Evolutionary conservation across 2,797 vertebrate genomes (phyloP).

Genomic region (Sebastes kiyomatsui): DNA sequence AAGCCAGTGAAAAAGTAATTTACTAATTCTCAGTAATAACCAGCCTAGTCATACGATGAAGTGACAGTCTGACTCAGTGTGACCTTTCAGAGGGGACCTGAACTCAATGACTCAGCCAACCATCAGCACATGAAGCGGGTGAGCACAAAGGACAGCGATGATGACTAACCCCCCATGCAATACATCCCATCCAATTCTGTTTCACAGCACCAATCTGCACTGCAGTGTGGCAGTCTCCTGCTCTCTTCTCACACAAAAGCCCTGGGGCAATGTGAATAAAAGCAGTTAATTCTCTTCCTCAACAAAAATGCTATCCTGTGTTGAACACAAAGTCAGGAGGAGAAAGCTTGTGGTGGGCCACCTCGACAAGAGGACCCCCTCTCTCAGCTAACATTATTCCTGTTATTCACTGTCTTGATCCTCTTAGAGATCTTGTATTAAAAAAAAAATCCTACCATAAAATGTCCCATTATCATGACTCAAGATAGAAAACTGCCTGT

Average conservation of each 20-base stretch:
- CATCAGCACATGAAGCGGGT: conserved; percentile 36
- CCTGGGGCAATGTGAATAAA: conserved; percentile 39
- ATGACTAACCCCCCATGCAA: conserved; percentile 54
- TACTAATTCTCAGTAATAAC: conserved; percentile 24
- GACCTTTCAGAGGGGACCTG: conserved; percentile 53
- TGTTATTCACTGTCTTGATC: not conserved
- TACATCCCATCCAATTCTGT: conserved; percentile 39
- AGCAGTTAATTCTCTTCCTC: conserved; percentile 36
- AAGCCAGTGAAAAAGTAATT: not conserved
- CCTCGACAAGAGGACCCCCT: not conserved
- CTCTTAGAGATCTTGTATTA: not conserved
- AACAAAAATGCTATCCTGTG: conserved; percentile 23
- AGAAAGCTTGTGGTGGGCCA: conserved; percentile 4
- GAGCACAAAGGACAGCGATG: conserved; percentile 54
- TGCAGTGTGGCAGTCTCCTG: conserved; percentile 32
- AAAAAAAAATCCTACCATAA: not conserved
- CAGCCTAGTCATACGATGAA: conserved; percentile 11
- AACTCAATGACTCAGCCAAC: conserved; percentile 62
- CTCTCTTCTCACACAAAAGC: conserved; percentile 47
- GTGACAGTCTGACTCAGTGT: conserved; percentile 34
- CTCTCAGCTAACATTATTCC: conserved; percentile 10
- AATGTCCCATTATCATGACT: not conserved
- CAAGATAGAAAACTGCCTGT: not conserved
- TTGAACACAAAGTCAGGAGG: conserved; percentile 42
- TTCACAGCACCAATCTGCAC: conserved; percentile 31